phyloP scores from a whole-genome alignment of 2,888 invertebrate genomes.

The Lypha dubia region DNA sequence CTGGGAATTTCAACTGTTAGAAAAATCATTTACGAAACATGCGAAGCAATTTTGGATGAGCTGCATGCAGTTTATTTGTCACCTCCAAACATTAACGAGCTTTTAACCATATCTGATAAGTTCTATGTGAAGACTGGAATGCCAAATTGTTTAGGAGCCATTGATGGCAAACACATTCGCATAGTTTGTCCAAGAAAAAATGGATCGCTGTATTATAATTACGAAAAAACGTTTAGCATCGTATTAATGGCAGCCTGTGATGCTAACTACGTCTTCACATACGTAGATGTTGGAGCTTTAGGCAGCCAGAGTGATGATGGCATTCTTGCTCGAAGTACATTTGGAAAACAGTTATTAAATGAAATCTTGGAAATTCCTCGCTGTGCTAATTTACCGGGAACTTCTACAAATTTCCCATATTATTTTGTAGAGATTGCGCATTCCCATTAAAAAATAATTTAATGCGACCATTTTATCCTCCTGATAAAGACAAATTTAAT shows the following conservation, averaged over 20 bases:
- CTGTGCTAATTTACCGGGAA: conserved; percentile 39
- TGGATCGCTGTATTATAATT: conserved; percentile 30
- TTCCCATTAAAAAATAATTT: conserved; percentile 50
- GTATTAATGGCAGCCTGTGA: conserved; percentile 27
- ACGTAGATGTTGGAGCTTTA: conserved; percentile 48
- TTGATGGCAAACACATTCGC: too few species aligned
- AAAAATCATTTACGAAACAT: conserved; percentile 41
- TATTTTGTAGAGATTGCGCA: too few species aligned
- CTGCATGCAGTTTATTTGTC: conserved; percentile 12
- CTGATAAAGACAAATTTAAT: conserved; percentile 37
- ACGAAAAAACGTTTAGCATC: conserved; percentile 37
- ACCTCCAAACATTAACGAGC: conserved; percentile 20
- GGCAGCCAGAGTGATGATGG: conserved; percentile 15
- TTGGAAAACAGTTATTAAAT: conserved; percentile 50
- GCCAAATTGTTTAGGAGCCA: too few species aligned
- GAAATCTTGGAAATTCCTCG: conserved; percentile 46
- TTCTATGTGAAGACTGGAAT: too few species aligned
- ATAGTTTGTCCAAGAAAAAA: background rate
- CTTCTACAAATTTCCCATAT: conserved; percentile 17
- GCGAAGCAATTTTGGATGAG: background rate
- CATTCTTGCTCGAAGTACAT: conserved; percentile 47
- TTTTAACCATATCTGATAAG: conserved; percentile 24
- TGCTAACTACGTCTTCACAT: conserved; percentile 51
- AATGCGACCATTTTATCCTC: conserved; percentile 43
- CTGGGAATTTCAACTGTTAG: conserved; percentile 36